Conservation (phyloP, 35 echinoderm and acorn worm species). For the Heliocidaris erythrogramma region DNA sequence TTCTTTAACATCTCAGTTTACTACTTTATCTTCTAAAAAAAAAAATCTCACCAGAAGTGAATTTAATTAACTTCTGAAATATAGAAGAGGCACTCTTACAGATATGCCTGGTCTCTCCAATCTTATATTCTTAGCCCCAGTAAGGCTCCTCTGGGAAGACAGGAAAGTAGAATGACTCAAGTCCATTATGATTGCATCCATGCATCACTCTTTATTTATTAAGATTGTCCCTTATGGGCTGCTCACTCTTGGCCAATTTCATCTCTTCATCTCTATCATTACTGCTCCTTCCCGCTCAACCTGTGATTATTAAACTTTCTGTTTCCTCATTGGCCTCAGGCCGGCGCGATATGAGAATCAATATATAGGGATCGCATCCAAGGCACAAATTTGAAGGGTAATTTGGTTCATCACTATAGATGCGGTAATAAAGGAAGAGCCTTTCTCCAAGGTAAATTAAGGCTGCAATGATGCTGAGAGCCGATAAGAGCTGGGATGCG, state of each 20-base stretch:
- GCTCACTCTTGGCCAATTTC: neutral
- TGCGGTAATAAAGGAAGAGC: neutral
- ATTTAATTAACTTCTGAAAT: neutral
- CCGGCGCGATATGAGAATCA: neutral
- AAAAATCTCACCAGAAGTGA: neutral
- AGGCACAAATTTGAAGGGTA: constrained; percentile 13
- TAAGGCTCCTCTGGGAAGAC: neutral
- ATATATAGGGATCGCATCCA: neutral
- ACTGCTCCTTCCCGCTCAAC: neutral
- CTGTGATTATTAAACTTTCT: neutral
- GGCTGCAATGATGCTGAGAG: neutral
- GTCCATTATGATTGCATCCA: neutral
- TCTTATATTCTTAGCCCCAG: neutral
- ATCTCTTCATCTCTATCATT: neutral
- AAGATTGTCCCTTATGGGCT: neutral
- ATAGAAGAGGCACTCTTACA: neutral
- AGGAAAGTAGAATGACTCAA: constrained; percentile 10
- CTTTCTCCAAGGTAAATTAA: neutral
- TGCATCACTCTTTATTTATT: constrained; percentile 2
- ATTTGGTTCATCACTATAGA: constrained; percentile 25
- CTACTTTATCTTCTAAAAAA: neutral
- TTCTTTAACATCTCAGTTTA: too few species aligned
- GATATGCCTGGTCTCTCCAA: neutral
- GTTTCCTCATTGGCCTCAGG: neutral
- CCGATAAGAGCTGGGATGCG: neutral